Base-by-base conservation (phyloP, 2,888 invertebrate genomes). In the Lysandra coridon region DNA sequence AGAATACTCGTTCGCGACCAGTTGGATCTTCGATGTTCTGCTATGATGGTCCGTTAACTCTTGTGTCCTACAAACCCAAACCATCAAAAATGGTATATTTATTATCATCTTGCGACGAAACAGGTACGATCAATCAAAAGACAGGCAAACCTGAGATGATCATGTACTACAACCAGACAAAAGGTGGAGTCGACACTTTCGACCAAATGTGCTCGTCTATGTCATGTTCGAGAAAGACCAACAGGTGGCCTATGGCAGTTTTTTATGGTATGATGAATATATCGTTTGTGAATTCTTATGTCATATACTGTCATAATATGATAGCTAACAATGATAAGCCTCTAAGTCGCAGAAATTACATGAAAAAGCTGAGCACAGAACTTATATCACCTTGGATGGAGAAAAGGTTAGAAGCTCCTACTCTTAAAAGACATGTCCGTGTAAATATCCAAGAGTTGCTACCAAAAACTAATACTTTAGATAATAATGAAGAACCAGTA, bases 111-210 rank as follows among this genome's bases (percentile, higher is more conserved):
- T 80, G 80, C 78, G 75, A 82, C 79, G 81, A 83, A 17, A 40
- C 40, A 80, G 57, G 78, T 73, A 79, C 17, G 83, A 81, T 85
- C 87, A 81, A 85, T 85, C 86, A 86, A 49, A 81, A 78, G 0
- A 79, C 79, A 14, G 80, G 80, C 1, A 81, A 79, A 49, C 80
- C 80, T 1, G 80, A 82, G 23, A 80, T 82, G 78, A 86, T 84
- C 17, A 30, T 80, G 14, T 84, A 81, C 78, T 85, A 85, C 79
- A 85, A 85, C 78, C 30, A 80, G 30, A 83, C 84, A 12, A 84
- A 85, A 80, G 84, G 84, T 3, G 84, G 83, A n/a, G 84, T 84
- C 4, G 83, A 84, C 49, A 80, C 82, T 7, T 83, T 84, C 60
- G 84, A 83, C 57, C 82, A 84, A 76, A 84, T 83, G 81, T 84